A percentile compares a stretch with the other conserved stretches of the same genome.
These are phyloP conservation scores for Gymnobelideus leadbeateri DNA, from an alignment of 2,113 vertebrate species.

Conservation along the genomic window DNA sequence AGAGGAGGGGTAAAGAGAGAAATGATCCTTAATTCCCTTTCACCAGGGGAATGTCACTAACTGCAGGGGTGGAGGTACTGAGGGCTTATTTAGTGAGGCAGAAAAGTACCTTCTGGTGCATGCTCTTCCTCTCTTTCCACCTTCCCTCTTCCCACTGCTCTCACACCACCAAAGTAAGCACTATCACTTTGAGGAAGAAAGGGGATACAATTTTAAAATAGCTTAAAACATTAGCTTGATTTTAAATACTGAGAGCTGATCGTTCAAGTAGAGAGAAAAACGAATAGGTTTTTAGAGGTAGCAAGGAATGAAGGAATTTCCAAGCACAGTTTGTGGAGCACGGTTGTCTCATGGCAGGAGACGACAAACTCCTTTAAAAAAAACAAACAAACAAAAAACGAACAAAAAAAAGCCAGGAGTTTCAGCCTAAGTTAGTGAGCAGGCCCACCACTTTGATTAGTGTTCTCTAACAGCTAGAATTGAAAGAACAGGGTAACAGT, in stretches of 20 bases:
- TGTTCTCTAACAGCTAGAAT: not conserved
- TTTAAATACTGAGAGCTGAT: not conserved
- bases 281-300: not conserved
- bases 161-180: not conserved
- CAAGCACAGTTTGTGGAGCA: conserved; percentile 21
- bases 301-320: conserved; percentile 12
- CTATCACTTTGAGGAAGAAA: conserved; percentile 37
- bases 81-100: not conserved
- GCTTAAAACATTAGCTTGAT: conserved; percentile 8
- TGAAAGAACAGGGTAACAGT: not conserved
- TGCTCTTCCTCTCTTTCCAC: not conserved
- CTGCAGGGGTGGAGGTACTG: not conserved
- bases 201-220: conserved; percentile 26
- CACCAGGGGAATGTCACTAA: not conserved
- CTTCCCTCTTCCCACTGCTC: not conserved
- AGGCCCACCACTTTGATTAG: not conserved
- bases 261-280: conserved; percentile 18
- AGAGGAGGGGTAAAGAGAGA: conserved; percentile 7
- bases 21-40: conserved; percentile 41
- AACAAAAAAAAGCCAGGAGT: not conserved
- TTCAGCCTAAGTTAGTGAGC: not conserved
- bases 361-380: not conserved
- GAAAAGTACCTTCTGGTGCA: conserved; percentile 17
- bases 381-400: no score
- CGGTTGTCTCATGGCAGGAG: not conserved